Base-by-base conservation (phyloP, 2,113 vertebrate genomes). In the Grus americana region DNA sequence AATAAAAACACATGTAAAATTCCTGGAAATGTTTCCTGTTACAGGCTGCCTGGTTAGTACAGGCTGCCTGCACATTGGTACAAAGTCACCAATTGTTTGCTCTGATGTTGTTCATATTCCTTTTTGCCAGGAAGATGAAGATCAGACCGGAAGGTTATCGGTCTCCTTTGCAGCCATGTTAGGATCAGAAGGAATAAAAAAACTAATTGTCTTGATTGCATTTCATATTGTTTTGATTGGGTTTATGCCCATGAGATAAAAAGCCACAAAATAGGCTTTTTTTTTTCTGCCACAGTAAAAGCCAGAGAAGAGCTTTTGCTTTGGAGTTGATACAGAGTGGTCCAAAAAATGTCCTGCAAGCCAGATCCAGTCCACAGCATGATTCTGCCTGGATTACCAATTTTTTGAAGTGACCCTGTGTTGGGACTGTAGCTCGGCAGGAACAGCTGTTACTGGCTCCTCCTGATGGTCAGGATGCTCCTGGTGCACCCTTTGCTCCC, bases 1-100 rank as follows among this genome's bases (percentile, higher is more conserved):
- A 93, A 93, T 97, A 90, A 95, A 97, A 96, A 93, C 91, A 90
- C 91, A 92, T 79, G 76, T 86, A 92, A 96, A 94, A 95, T 95
- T 94, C 94, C 92, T 96, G 95, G 95, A 97, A 96, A 79, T 89
- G 74, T 83, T 93, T 93, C 92, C 90, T 91, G 81, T 93, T 90
- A 44, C 49, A 76, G 82, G 62, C 95, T 91, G 83, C 90, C 94
- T 92, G 76, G 67, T 87, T 95, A 90, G 85, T 54, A 75, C 38
- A 63, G 78, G 70, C 87, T 94, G 95, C 92, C 82, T 90, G 89
- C 73, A 46, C 67, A 30, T 6, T 79, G 91, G 62, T 90, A 86
- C 68, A 91, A 61, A 97, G 76, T 80, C 88, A 83, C 82, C 62
- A 70, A 55, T 93, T 96, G 84, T 91, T 91, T 86, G 67, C 46